Evolutionary conservation across 1,140 invertebrate genomes (phyloP), one percentile per base, ranked within the genome.

Genomic region (Tetramorium alpestre): DNA sequence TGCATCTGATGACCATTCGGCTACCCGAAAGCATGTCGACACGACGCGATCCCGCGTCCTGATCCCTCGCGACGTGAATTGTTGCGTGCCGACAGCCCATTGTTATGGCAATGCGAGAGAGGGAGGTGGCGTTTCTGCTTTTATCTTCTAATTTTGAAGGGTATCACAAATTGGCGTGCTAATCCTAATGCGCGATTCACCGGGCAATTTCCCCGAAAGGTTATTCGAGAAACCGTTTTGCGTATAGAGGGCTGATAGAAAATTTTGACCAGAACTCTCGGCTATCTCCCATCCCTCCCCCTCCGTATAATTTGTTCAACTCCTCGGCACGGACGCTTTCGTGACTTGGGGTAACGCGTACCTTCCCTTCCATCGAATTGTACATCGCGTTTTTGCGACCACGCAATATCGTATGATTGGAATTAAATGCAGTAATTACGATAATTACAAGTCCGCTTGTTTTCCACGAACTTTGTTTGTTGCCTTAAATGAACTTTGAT

Each of bases 81-180:
- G 88, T 90, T 89, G 88, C 88, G 88, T 90, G 88, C 75, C 76
- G 76, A 13, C 60, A 56, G 47, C 70, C 86, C 88, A 89, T 90
- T 89, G 88, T 90, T 90, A 87, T 82, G 84, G 84, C 88, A 89
- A 90, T 87, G 88, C 22, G 18, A 67, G 38, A 67, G 62, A 25
- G 87, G 28, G 25, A 60, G 13, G 18, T 33, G 33, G 72, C 62
- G 87, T 89, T 89, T 73, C 88, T 73, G 76, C 88, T 76, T 88
- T 78, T 87, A 90, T 90, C 88, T 73, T 87, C 84, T 70, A 89
- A 90, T 89, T 90, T 89, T 87, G 67, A 80, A 89, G 22, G 62
- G 69, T 51, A 85, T 72, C 38, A 64, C 84, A 90, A 90, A 90
- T 90, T 90, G 88, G 86, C 76, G 75, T 76, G 88, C 88, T 90